Evolutionary conservation across 2,797 vertebrate species (phyloP).

Genomic region (Tiaroga cobitis): DNA sequence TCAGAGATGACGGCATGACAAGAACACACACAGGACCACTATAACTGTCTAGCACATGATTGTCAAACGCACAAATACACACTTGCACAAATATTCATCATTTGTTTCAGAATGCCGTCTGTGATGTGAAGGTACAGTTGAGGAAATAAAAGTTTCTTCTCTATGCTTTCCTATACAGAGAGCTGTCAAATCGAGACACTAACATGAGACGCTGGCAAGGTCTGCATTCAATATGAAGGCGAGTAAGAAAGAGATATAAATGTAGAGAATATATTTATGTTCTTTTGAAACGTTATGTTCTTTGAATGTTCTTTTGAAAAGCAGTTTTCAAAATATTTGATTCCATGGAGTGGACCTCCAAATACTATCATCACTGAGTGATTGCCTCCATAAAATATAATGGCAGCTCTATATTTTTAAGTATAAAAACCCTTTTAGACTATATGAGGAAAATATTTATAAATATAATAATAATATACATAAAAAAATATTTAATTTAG

Average conservation of each 20-base stretch:
- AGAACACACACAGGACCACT: slow-evolving; percentile 37
- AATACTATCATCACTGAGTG: too few species aligned
- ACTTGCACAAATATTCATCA: slow-evolving; percentile 5
- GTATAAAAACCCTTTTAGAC: too few species aligned
- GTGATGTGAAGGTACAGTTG: neutral
- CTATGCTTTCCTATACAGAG: neutral
- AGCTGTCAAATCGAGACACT: neutral
- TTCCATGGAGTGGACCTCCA: too few species aligned
- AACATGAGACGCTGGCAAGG: neutral
- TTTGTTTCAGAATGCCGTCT: neutral
- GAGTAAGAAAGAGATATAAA: neutral
- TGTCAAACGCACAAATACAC: slow-evolving; percentile 36
- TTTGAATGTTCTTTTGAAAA: too few species aligned
- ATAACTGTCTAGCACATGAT: slow-evolving; percentile 23
- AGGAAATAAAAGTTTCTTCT: slow-evolving; percentile 32
- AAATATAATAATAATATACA: too few species aligned
- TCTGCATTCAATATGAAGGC: neutral
- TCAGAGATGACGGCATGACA: slow-evolving; percentile 40
- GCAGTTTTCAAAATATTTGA: too few species aligned
- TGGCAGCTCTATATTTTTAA: too few species aligned
- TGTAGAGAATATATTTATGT: neutral
- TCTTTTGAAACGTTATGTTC: too few species aligned
- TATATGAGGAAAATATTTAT: too few species aligned
- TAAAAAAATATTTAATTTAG: too few species aligned
- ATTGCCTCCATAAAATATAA: too few species aligned